Base-by-base conservation (phyloP, 2,797 vertebrate species). In the Toxotes lorentzi region DNA sequence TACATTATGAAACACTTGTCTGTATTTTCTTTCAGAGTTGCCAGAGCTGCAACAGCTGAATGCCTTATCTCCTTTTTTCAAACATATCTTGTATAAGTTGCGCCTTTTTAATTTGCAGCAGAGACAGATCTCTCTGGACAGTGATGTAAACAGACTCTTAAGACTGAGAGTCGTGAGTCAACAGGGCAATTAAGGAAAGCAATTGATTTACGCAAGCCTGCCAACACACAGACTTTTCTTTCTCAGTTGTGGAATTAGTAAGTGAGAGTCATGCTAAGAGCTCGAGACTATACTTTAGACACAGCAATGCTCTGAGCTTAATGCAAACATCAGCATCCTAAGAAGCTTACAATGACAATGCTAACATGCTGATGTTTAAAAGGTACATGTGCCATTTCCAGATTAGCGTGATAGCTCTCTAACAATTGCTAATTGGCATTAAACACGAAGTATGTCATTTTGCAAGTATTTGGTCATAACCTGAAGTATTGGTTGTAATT, bases 1-100 rank as follows among this genome's bases (percentile, higher is more conserved):
- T 59, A 61, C 47, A 50, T 78, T 65, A 73, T 82, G 75, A 30
- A 83, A 56, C 50, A 83, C 16, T 34, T 58, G 19, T 62, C 24
- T 67, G n/a, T 76, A 40, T 70, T 40, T 41, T 66, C 7, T 41
- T 21, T 24, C 48, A 73, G 63, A 65, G 60, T 63, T 67, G n/a
- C 41, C 57, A 47, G 23, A 0, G 10, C 21, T 23, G 13, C 56
- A 70, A 41, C n/a, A 60, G 27, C 57, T 27, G 7, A 21, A 2
- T 8, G 7, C 48, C 27, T 9, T 21, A 53, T 54, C 34, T 66
- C 48, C 40, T 38, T 19, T 61, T 48, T 40, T 30, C 21, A 17
- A 63, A 7, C 24, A 34, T 23, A 0, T 7, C n/a, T 75, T 27
- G 58, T 35, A 54, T 7, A 16, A 34, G 19, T 69, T 70, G 51